Conservation (phyloP, 2,797 vertebrate genomes). For the Chelon labrosus region DNA sequence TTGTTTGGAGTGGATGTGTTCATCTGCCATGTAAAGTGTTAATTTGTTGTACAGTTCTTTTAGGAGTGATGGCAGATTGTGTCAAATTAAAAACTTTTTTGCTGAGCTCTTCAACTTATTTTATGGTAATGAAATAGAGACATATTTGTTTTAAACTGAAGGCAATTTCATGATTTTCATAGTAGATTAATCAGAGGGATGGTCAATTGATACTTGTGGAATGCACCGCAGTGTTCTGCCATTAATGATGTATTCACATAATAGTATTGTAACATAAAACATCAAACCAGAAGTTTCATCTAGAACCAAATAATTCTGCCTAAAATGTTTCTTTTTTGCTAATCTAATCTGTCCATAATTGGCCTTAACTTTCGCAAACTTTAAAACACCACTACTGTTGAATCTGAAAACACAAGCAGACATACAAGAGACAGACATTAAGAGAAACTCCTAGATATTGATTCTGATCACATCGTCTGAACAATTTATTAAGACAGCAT, state of each 20-base stretch:
- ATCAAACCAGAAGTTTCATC: not conserved
- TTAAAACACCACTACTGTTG: not conserved
- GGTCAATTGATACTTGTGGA: not conserved
- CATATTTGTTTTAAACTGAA: too few species aligned
- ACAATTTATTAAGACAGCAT: not conserved
- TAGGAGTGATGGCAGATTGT: too few species aligned
- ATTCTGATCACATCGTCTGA: not conserved
- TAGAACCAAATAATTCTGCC: not conserved
- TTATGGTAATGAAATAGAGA: too few species aligned
- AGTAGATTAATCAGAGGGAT: too few species aligned
- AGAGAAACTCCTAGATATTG: not conserved
- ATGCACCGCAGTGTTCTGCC: not conserved
- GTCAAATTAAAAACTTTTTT: too few species aligned
- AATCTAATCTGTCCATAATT: not conserved
- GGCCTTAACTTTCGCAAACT: not conserved
- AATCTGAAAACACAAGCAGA: constrained; percentile 10
- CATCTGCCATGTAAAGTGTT: too few species aligned
- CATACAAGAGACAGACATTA: not conserved
- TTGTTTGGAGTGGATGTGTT: not conserved
- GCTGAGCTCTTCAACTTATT: too few species aligned
- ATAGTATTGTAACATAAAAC: not conserved
- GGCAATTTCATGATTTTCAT: too few species aligned
- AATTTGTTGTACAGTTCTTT: too few species aligned
- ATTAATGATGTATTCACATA: not conserved
- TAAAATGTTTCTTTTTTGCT: not conserved